These are phyloP conservation scores for Nephotettix cincticeps DNA, from an alignment of 1,140 invertebrate species.

Conservation along the genomic window DNA sequence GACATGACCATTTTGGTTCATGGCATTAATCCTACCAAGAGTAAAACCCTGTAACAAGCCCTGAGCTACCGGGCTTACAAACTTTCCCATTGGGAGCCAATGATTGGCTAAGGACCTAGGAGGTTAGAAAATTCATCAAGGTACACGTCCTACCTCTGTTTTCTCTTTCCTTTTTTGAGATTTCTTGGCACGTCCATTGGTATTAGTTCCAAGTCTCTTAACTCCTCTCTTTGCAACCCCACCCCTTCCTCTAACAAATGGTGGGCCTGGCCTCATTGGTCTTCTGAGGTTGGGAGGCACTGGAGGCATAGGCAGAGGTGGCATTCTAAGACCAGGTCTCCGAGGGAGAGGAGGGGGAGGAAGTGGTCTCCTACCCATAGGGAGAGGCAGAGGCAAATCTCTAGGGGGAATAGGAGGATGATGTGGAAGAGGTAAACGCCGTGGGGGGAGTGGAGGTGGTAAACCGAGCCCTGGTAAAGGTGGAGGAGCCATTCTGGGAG, in stretches of 20 bases:
- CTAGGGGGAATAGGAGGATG: conserved; percentile 10
- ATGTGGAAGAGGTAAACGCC: neutral
- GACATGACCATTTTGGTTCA: too few species aligned
- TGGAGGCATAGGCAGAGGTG: neutral
- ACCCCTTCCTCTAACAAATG: neutral
- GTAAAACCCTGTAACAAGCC: too few species aligned
- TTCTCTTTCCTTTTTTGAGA: neutral
- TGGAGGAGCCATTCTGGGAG: neutral
- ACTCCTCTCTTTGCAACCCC: neutral
- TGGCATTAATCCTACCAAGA: too few species aligned
- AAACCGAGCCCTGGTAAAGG: neutral
- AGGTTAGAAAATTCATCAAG: too few species aligned
- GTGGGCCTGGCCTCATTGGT: neutral
- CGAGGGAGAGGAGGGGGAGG: neutral
- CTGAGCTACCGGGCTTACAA: too few species aligned
- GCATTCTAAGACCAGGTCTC: neutral
- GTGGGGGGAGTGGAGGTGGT: neutral
- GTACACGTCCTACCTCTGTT: neutral
- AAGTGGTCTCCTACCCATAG: neutral
- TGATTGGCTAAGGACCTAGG: too few species aligned
- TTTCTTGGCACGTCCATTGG: neutral
- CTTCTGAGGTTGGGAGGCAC: conserved; percentile 10
- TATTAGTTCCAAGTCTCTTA: neutral
- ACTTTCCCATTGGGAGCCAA: too few species aligned
- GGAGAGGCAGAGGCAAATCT: conserved; percentile 16